Evolutionary conservation across 1,140 invertebrate genomes (phyloP), one percentile per base, ranked within the genome.

Genomic region (Leptinotarsa lineolata): DNA sequence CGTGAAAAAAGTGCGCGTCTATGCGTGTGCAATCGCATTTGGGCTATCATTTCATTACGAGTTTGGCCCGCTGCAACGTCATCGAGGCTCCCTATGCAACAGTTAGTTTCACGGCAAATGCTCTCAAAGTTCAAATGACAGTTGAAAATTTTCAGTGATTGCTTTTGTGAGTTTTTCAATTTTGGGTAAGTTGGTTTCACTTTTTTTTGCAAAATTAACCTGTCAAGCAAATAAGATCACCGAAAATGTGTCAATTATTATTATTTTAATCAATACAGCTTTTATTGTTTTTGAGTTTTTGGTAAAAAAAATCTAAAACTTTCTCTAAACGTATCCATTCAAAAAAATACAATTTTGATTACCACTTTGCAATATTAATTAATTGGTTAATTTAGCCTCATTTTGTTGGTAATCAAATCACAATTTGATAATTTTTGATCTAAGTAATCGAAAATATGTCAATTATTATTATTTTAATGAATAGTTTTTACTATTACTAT

Each of bases 1-100:
- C 78, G 78, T 79, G 75, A 77, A 79, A 75, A 77, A 71, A 73
- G 78, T 78, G 78, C 77, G 76, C 75, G 78, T 75, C 77, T 75
- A 70, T 79, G 78, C 74, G 75, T 79, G 54, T 71, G 69, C 69
- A 71, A 54, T 71, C 69, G 58, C 58, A 20, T 22, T 22, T 58
- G 12, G 58, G 18, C 60, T 39, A 44, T 63, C 44, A 45, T 63
- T 72, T 66, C 45, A 65, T 60, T 69, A 63, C n/a, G 54, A 46
- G 39, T 68, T 78, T 74, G 72, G 77, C 68, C 74, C 64, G 64
- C 72, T 78, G 70, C 77, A 75, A 74, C 74, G 74, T 76, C 74
- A 76, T 65, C 70, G 54, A 60, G 46, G 58, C 58, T 72, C 48
- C 13, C 61, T 63, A 63, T 74, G 66, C 66, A 68, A 68, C 66